Percentiles rank a stretch among this genome's conserved stretches.
Conservation (phyloP, 2,888 invertebrate species). For the Ypsolopha scabrella region DNA sequence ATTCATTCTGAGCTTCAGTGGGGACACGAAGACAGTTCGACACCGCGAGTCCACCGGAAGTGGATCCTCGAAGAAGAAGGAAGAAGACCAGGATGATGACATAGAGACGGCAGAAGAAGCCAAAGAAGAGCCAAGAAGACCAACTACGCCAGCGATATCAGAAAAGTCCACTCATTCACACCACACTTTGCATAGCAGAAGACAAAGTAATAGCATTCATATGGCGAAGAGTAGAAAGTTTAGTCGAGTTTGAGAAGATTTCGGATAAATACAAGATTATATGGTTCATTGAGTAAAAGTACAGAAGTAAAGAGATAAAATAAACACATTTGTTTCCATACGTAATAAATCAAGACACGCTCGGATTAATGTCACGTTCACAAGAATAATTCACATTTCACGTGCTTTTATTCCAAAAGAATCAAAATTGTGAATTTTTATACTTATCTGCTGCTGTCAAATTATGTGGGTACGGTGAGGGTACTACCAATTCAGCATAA, state of each 20-base stretch:
- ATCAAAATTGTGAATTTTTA: too few species aligned
- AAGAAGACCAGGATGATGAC: slow-evolving; percentile 19
- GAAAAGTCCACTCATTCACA: slow-evolving; percentile 46
- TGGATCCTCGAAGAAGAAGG: slow-evolving; percentile 34
- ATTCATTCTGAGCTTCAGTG: slow-evolving; percentile 78
- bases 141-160: slow-evolving; percentile 40
- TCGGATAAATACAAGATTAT: too few species aligned
- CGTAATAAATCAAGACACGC: too few species aligned
- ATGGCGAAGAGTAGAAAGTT: slow-evolving; percentile 51
- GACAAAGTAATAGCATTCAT: slow-evolving; percentile 54
- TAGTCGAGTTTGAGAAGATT: slow-evolving; percentile 16
- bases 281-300: too few species aligned
- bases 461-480: too few species aligned
- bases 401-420: too few species aligned
- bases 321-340: too few species aligned
- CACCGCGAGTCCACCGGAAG: slow-evolving; percentile 49
- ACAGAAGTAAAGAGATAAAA: too few species aligned
- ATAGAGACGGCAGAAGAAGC: slow-evolving; percentile 25
- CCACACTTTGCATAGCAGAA: slow-evolving; percentile 43
- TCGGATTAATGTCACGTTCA: too few species aligned
- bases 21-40: slow-evolving; percentile 76
- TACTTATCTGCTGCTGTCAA: too few species aligned
- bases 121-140: slow-evolving; percentile 21
- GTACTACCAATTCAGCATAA: too few species aligned
- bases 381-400: too few species aligned